Evolutionary conservation across 1,140 invertebrate genomes (phyloP).

Genomic region (Helicorthomorpha holstii): DNA sequence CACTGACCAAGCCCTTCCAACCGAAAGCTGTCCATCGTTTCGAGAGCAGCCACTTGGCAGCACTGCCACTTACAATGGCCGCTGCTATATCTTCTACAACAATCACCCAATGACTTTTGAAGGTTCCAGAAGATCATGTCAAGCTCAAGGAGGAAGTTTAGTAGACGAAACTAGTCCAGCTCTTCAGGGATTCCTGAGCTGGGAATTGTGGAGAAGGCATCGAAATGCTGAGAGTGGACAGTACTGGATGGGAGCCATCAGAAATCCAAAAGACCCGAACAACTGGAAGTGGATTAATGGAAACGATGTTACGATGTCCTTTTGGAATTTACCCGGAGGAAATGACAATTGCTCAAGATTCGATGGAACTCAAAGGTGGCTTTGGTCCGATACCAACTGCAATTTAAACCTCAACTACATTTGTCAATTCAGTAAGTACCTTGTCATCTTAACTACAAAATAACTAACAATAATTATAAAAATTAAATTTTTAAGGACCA

Average conservation of each 20-base stretch:
- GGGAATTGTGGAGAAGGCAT: slow-evolving; percentile 81
- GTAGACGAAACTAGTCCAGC: slow-evolving; percentile 88
- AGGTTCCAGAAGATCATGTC: slow-evolving; percentile 63
- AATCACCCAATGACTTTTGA: slow-evolving; percentile 62
- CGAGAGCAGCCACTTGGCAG: slow-evolving; percentile 78
- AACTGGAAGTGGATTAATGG: slow-evolving; percentile 78
- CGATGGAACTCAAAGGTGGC: slow-evolving; percentile 82
- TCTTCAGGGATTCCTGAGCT: slow-evolving; percentile 81
- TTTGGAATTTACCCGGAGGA: slow-evolving; percentile 74
- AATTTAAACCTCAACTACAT: slow-evolving; percentile 71
- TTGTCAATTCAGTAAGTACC: slow-evolving; percentile 75
- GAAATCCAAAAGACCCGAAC: slow-evolving; percentile 54
- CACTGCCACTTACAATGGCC: slow-evolving; percentile 84
- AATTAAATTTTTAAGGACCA: slow-evolving; percentile 42
- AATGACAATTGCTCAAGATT: slow-evolving; percentile 74
- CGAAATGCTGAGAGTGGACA: slow-evolving; percentile 75
- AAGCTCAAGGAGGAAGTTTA: slow-evolving; percentile 56
- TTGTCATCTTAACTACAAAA: slow-evolving; percentile 5
- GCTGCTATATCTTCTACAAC: slow-evolving; percentile 91
- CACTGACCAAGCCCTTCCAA: slow-evolving; percentile 81
- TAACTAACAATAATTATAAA: neutral
- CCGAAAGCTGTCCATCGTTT: slow-evolving; percentile 82
- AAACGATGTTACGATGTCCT: slow-evolving; percentile 68
- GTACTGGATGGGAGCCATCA: slow-evolving; percentile 83
- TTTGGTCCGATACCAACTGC: slow-evolving; percentile 87